A percentile compares a stretch with the other conserved stretches of the same genome.
Evolutionary conservation across 1,140 invertebrate species (phyloP).

Genomic region (Medauroidea extradentata): DNA sequence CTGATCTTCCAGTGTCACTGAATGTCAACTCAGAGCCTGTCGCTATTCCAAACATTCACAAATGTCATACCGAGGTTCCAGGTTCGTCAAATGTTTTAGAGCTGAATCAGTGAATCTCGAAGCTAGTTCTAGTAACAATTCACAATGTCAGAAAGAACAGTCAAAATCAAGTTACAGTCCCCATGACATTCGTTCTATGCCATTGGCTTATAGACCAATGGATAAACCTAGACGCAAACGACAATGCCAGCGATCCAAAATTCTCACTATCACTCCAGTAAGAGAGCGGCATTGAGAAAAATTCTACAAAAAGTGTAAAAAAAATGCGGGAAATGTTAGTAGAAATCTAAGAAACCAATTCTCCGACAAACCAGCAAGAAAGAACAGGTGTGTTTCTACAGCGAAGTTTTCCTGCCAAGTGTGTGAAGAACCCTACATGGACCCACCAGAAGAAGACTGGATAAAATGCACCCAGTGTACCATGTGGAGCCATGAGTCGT

Average conservation of each 20-base stretch:
- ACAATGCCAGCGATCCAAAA: not conserved
- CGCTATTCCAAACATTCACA: too few relatives aligned
- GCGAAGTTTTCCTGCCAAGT: constrained; percentile 10
- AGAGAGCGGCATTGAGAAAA: not conserved
- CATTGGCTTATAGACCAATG: not conserved
- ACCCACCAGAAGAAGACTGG: constrained; percentile 12
- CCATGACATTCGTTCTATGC: not conserved
- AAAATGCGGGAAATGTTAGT: constrained; percentile 1
- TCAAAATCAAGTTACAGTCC: not conserved
- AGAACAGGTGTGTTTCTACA: too few relatives aligned
- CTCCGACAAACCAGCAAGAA: too few relatives aligned
- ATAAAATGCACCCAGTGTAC: constrained; percentile 13
- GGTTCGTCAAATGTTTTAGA: too few relatives aligned
- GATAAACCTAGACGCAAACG: not conserved
- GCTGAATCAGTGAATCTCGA: too few relatives aligned
- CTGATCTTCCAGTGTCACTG: too few relatives aligned
- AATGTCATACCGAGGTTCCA: too few relatives aligned
- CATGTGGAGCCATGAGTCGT: constrained; percentile 13
- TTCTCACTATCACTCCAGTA: not conserved
- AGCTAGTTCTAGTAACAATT: too few relatives aligned
- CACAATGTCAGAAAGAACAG: not conserved
- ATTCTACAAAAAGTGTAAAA: not conserved
- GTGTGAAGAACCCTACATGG: constrained; percentile 2
- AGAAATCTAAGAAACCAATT: not conserved
- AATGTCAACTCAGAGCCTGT: too few relatives aligned